These are phyloP conservation scores for Orthonevra nobilis DNA, from an alignment of 2,888 invertebrate genomes.

Conservation along the genomic window DNA sequence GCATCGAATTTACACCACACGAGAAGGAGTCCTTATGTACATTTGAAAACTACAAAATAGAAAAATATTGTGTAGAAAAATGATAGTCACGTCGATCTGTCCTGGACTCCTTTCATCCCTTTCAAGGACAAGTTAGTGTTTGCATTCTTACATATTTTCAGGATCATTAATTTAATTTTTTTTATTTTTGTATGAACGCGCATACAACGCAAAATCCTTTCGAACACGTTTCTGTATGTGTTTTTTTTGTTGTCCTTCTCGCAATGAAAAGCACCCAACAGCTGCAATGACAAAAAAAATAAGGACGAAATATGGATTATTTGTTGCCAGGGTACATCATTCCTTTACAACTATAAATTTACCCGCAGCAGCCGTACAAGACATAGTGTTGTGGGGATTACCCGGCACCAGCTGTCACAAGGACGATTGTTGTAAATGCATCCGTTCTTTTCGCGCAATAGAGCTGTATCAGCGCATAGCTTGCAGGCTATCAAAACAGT, in stretches of 20 bases:
- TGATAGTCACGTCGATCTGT: conserved; percentile 35
- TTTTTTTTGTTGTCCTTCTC: conserved; percentile 23
- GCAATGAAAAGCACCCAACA: too few species aligned
- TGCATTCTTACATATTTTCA: conserved; percentile 28
- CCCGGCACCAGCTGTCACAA: conserved; percentile 43
- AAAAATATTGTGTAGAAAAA: conserved; percentile 26
- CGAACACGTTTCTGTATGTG: conserved; percentile 30
- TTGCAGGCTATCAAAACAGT: conserved; percentile 12
- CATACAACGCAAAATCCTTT: conserved; percentile 43
- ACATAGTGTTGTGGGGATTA: not conserved
- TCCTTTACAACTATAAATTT: conserved; percentile 36
- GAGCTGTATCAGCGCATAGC: conserved; percentile 2
- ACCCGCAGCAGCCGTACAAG: conserved; percentile 19
- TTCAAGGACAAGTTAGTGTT: conserved; percentile 40
- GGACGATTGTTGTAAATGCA: conserved; percentile 37
- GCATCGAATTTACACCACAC: conserved; percentile 36
- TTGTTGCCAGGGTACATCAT: conserved; percentile 4
- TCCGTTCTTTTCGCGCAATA: not conserved
- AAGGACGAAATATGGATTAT: conserved; percentile 22
- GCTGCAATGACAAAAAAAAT: conserved; percentile 9
- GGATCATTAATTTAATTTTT: conserved; percentile 50
- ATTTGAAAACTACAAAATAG: not conserved
- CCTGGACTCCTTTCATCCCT: not conserved
- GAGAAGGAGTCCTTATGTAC: conserved; percentile 6
- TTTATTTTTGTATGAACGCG: conserved; percentile 2